Percentiles rank a stretch among this genome's conserved stretches.
Conservation (phyloP, 1,140 invertebrate species). For the Caerostris extrusa region DNA sequence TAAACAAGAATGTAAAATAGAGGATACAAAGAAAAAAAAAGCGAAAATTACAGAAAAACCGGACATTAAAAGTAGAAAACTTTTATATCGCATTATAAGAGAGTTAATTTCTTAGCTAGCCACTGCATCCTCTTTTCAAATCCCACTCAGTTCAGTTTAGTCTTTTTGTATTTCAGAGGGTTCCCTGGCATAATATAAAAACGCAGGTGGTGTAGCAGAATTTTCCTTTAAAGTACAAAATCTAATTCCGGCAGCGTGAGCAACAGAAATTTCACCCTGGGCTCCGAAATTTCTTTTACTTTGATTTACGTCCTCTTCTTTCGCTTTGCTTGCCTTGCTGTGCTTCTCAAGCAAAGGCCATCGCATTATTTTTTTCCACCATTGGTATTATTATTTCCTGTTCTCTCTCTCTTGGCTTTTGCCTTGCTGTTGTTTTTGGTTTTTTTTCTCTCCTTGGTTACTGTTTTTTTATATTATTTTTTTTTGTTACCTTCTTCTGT, state of each 20-base stretch:
- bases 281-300: slow-evolving; percentile 65
- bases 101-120: slow-evolving; percentile 33
- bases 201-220: slow-evolving; percentile 77
- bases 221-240: slow-evolving; percentile 76
- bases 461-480: too few species aligned
- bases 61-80: slow-evolving; percentile 70
- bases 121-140: slow-evolving; percentile 6
- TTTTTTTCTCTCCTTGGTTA: too few species aligned
- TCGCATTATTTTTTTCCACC: slow-evolving; percentile 8
- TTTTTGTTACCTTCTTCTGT: not conserved
- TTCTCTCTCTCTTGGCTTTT: not conserved
- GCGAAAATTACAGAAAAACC: slow-evolving; percentile 2
- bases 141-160: not conserved
- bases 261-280: slow-evolving; percentile 63
- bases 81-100: slow-evolving; percentile 67
- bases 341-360: not conserved
- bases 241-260: slow-evolving; percentile 75
- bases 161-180: slow-evolving; percentile 50
- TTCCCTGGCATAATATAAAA: slow-evolving; percentile 70
- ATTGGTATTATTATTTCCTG: slow-evolving; percentile 54
- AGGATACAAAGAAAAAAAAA: not conserved
- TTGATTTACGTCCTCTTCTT: slow-evolving; percentile 64
- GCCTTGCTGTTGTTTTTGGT: not conserved
- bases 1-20: slow-evolving; percentile 51
- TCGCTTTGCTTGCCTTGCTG: not conserved